Evolutionary conservation across 2,797 vertebrate species (phyloP).

Genomic region (Naso thynnoides): DNA sequence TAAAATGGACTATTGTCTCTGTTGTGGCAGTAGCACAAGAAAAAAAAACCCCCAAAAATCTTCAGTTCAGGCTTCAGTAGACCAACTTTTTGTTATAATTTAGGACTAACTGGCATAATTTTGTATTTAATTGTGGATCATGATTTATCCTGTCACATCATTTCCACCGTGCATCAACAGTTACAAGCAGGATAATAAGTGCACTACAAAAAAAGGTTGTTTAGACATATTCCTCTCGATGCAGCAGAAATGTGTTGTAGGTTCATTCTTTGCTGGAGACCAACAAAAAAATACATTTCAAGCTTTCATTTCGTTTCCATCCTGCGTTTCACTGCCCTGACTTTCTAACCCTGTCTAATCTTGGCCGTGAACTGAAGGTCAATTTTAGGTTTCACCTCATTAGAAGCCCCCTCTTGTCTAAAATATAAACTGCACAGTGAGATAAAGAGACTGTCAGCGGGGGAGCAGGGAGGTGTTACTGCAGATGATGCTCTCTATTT

Average conservation of each 20-base stretch:
- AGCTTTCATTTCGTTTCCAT: not conserved
- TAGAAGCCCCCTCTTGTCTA: conserved; percentile 6
- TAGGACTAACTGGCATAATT: not conserved
- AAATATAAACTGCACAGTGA: conserved; percentile 14
- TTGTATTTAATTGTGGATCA: not conserved
- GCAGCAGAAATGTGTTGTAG: not conserved
- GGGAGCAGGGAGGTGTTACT: conserved; percentile 30
- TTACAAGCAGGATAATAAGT: not conserved
- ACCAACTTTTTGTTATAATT: not conserved
- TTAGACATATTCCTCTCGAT: not conserved
- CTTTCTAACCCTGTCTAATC: not conserved
- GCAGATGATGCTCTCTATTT: conserved; percentile 62
- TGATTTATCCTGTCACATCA: not conserved
- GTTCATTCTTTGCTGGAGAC: too few species aligned
- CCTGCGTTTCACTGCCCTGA: not conserved
- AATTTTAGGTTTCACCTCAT: conserved; percentile 25
- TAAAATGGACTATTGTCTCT: too few species aligned
- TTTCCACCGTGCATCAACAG: not conserved
- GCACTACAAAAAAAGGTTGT: not conserved
- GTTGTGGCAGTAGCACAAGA: too few species aligned
- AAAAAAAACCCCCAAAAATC: not conserved
- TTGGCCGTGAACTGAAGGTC: not conserved
- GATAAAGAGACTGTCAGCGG: conserved; percentile 8
- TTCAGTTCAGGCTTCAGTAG: not conserved
- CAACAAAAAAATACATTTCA: too few species aligned